Evolutionary conservation across 35 echinoderm and acorn worm species (phyloP), one percentile per base, ranked within the genome.

Genomic region (Hemicentrotus pulcherrimus): DNA sequence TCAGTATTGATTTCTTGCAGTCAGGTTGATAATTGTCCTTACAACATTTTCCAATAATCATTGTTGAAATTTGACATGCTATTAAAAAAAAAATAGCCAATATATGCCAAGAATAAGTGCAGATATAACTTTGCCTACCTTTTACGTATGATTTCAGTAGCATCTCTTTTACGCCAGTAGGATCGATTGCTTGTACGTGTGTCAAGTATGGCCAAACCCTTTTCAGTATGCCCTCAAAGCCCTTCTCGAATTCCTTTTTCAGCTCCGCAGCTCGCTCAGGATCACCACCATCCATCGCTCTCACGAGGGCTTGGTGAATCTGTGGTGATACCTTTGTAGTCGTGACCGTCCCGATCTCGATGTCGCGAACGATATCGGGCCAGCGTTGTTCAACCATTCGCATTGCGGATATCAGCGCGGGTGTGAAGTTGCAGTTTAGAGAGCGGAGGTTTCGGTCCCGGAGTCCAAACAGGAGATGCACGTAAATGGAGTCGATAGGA

Each of bases 141-240:
- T 96, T 98, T 19, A 86, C 94, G 47, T 96, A 98, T 87, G 94
- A 87, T 88, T 60, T 61, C 13, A 52, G 2, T 4, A 98, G 96
- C 47, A 47, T 91, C 15, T 96, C 88, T 13, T 32, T 92, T 18
- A 91, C 86, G n/a, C 94, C 94, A 4, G 91, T 90, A 10, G 95
- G 92, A 94, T 97, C 94, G 46, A 95, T 95, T 24, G 91, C 85
- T 32, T 61, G 28, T 5, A 99, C 94, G 91, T 46, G 94, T 9
- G 41, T 58, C 31, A 99, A 30, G 48, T 92, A n/a, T 13, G 98
- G 98, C 98, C 98, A 99, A 4, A 99, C 94, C 31, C 98, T 91
- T n/a, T 33, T 65, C 31, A 94, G 31, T 5, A 99, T 97, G 8
- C 96, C 98, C 28, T 95, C 94, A 88, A 97, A 99, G 6, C 98